Evolutionary conservation across 2,113 vertebrate species (phyloP).

Genomic region (Melanotaenia duboulayi): DNA sequence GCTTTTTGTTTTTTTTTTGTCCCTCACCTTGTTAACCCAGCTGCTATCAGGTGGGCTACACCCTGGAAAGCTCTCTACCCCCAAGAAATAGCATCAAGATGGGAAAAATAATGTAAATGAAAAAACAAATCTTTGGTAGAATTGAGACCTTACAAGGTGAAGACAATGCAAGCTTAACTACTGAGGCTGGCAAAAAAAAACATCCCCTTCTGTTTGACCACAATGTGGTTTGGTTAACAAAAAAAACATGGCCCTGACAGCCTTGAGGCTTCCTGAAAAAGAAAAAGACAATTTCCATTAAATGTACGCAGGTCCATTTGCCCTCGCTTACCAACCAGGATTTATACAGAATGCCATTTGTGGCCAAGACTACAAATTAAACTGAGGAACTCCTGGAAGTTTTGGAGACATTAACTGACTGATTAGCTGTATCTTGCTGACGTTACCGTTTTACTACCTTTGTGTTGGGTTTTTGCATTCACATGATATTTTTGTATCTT

Average conservation of each 20-base stretch:
- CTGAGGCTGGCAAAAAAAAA: background rate
- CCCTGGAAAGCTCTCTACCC: too few relatives aligned
- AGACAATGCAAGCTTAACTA: background rate
- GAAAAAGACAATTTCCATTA: background rate
- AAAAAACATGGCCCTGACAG: background rate
- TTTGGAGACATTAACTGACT: constrained; percentile 30
- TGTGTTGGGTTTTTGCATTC: constrained; percentile 39
- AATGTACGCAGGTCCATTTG: constrained; percentile 18
- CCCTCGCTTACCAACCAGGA: constrained; percentile 18
- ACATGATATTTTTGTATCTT: constrained; percentile 43
- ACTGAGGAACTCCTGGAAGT: constrained; percentile 1
- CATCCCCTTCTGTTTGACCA: background rate
- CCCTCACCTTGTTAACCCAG: too few relatives aligned
- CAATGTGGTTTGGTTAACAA: background rate
- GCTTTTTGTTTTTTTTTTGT: too few relatives aligned
- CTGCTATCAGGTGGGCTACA: too few relatives aligned
- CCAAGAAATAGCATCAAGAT: too few relatives aligned
- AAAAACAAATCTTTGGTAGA: too few relatives aligned
- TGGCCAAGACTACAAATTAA: constrained; percentile 25
- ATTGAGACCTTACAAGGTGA: background rate
- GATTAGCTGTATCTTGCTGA: constrained; percentile 16
- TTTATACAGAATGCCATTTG: constrained; percentile 21
- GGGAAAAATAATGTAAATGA: too few relatives aligned
- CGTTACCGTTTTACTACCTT: constrained; percentile 25
- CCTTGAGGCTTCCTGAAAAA: constrained; percentile 3